phyloP scores from a whole-genome alignment of 37 sponge, comb jelly and placozoan species.

The Aphrocallistes beatrix region DNA sequence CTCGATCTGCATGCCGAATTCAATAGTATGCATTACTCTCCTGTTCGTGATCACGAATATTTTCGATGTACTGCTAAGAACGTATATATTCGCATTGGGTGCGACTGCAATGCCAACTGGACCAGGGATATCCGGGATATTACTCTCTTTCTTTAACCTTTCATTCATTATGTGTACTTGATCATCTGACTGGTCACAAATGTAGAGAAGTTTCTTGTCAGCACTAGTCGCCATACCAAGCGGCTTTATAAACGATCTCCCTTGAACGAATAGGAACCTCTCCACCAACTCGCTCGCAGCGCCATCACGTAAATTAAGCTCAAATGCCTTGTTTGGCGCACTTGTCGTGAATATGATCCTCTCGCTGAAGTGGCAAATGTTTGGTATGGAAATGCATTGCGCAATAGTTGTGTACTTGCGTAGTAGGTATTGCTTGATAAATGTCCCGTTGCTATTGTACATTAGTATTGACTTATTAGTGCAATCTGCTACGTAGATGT shows the following conservation, averaged over 20 bases:
- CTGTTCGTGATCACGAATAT: background rate
- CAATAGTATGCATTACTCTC: background rate
- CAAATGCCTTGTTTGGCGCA: background rate
- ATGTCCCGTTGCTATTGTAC: too few relatives aligned
- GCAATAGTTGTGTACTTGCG: background rate
- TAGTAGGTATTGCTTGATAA: background rate
- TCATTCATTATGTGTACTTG: background rate
- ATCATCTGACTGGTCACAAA: background rate
- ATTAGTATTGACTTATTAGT: background rate
- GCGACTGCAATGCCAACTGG: background rate
- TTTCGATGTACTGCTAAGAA: background rate
- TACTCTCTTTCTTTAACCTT: background rate
- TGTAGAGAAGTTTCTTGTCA: background rate
- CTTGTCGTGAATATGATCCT: slow-evolving; percentile 5
- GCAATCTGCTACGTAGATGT: background rate
- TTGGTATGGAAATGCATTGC: background rate
- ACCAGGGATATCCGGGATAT: background rate
- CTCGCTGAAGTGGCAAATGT: background rate
- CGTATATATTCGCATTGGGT: background rate
- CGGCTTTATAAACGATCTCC: background rate
- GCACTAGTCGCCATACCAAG: background rate
- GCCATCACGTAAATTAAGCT: background rate
- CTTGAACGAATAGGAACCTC: background rate
- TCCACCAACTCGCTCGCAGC: background rate
- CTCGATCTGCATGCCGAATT: background rate